A percentile compares a stretch with the other conserved stretches of the same genome.
These are phyloP conservation scores for Vulpes vulpes DNA, from an alignment of 2,113 vertebrate genomes.

Conservation along the genomic window DNA sequence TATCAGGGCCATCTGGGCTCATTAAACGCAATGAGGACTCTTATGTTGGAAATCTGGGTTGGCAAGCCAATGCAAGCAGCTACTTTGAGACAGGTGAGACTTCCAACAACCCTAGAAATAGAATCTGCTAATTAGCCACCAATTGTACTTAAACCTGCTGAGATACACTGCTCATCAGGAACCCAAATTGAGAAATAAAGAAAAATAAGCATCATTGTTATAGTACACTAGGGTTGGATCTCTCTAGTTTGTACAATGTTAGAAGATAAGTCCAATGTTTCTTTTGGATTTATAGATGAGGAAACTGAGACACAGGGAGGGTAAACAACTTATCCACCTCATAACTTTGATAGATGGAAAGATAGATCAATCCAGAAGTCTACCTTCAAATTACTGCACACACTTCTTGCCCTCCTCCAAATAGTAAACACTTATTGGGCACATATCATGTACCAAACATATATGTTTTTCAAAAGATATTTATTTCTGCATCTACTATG, in stretches of 20 bases:
- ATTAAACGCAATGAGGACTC: neutral
- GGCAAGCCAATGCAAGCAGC: neutral
- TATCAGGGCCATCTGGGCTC: neutral
- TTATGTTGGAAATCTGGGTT: neutral
- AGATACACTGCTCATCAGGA: neutral
- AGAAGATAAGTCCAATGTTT: neutral
- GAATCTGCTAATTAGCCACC: neutral
- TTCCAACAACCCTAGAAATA: neutral
- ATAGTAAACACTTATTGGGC: neutral
- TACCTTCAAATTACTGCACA: neutral
- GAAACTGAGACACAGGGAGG: neutral
- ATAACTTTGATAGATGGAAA: neutral
- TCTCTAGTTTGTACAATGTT: neutral
- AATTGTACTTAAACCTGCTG: neutral
- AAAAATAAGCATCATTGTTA: neutral
- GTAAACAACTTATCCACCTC: neutral
- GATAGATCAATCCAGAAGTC: neutral
- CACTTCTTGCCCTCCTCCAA: neutral
- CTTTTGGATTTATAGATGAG: neutral
- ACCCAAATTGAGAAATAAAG: neutral
- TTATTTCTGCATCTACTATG: neutral
- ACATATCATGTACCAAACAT: neutral
- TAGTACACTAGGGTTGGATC: neutral
- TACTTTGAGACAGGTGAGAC: neutral
- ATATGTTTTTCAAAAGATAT: neutral